A percentile compares a stretch with the other conserved stretches of the same genome.
Conservation (phyloP, 2,113 vertebrate genomes). For the Nyctibius bracteatus region DNA sequence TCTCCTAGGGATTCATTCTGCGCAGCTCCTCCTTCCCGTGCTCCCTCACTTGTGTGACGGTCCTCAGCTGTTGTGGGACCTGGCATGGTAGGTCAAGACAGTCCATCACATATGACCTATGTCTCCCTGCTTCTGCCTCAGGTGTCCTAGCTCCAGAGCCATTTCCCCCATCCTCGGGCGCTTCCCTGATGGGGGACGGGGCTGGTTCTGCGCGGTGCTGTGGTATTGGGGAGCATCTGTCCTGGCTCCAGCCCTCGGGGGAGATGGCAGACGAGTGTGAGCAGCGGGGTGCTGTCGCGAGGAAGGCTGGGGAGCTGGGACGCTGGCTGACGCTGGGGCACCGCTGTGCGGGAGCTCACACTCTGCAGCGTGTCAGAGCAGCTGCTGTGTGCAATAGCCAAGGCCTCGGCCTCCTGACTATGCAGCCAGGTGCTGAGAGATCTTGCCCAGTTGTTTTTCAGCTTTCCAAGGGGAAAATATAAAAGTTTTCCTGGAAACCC, state of each 20-base stretch:
- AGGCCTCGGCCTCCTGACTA: background rate
- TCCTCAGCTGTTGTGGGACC: background rate
- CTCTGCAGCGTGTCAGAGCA: background rate
- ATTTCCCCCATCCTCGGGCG: background rate
- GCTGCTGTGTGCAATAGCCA: background rate
- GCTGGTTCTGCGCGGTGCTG: background rate
- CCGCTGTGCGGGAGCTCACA: background rate
- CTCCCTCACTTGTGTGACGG: background rate
- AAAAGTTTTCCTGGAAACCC: background rate
- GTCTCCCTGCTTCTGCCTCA: background rate
- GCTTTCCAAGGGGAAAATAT: background rate
- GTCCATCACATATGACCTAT: background rate
- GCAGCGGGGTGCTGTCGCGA: accelerated
- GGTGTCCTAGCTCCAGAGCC: background rate
- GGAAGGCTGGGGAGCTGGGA: background rate
- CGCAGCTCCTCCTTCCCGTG: background rate
- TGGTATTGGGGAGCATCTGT: background rate
- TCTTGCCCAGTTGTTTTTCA: background rate
- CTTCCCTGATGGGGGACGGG: background rate
- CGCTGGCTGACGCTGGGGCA: background rate
- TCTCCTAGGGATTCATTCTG: background rate
- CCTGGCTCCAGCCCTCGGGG: accelerated
- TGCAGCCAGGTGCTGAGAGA: background rate
- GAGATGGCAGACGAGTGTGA: background rate
- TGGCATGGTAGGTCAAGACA: background rate